These are phyloP conservation scores for Pandemis heparana DNA, from an alignment of 2,888 invertebrate genomes.

Conservation along the genomic window DNA sequence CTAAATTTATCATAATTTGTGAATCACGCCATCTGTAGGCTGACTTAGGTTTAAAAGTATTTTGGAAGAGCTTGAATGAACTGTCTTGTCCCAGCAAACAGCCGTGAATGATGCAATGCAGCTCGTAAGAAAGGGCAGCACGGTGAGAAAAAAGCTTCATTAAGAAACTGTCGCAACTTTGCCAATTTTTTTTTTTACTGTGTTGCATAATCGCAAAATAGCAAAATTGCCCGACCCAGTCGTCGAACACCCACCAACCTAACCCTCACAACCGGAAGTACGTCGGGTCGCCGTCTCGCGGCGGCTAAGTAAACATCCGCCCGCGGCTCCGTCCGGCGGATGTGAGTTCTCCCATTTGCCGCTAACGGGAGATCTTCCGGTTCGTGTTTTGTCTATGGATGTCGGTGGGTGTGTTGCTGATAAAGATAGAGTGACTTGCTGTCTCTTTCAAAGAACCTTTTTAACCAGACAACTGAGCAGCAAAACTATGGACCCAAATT, in stretches of 20 bases:
- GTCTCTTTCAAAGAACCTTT: background rate
- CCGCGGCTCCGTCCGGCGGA: constrained; percentile 54
- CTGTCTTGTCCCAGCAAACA: too few species aligned
- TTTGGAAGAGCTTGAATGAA: too few species aligned
- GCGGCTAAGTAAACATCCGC: constrained; percentile 64
- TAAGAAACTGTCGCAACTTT: too few species aligned
- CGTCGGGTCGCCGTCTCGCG: constrained; percentile 45
- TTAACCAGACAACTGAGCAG: background rate
- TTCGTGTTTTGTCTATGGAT: constrained; percentile 33
- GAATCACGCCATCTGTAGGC: too few species aligned
- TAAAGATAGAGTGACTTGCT: constrained; percentile 11
- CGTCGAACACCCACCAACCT: constrained; percentile 6
- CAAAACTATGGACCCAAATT: too few species aligned
- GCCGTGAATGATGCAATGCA: too few species aligned
- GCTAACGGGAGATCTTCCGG: constrained; percentile 41
- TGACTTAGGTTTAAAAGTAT: too few species aligned
- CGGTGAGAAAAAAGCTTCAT: too few species aligned
- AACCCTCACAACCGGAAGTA: constrained; percentile 24
- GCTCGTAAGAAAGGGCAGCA: too few species aligned
- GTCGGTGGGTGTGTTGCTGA: constrained; percentile 18
- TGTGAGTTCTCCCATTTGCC: constrained; percentile 47
- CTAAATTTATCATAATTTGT: too few species aligned
- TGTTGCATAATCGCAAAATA: background rate
- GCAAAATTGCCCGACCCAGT: constrained; percentile 18
- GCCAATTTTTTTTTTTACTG: background rate